phyloP scores from a whole-genome alignment of 35 echinoderm and acorn worm species.

The Ophiothrix spiculata region DNA sequence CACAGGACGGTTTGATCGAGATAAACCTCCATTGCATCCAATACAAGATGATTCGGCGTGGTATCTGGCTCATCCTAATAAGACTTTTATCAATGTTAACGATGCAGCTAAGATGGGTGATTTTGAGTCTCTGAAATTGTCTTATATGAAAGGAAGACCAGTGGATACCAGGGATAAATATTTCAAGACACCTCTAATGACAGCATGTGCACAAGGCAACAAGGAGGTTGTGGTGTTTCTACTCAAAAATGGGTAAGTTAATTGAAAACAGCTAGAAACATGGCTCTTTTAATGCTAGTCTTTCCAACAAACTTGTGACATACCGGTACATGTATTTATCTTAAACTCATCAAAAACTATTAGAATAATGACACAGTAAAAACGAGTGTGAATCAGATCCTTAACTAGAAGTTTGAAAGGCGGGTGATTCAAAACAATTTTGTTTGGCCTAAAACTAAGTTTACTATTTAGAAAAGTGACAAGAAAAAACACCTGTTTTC shows the following conservation, averaged over 20 bases:
- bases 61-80: constrained; percentile 83
- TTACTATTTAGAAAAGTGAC: too few relatives aligned
- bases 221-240: constrained; percentile 70
- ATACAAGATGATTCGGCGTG: constrained; percentile 98
- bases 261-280: too few relatives aligned
- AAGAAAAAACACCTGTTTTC: too few relatives aligned
- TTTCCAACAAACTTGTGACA: too few relatives aligned
- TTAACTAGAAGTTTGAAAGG: too few relatives aligned
- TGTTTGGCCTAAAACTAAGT: too few relatives aligned
- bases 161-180: constrained; percentile 87
- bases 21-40: constrained; percentile 80
- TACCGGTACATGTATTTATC: too few relatives aligned
- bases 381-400: too few relatives aligned
- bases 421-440: too few relatives aligned
- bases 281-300: too few relatives aligned
- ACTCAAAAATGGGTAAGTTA: constrained; percentile 83
- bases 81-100: constrained; percentile 86
- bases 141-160: constrained; percentile 67
- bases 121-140: constrained; percentile 64
- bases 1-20: constrained; percentile 89
- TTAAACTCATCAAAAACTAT: too few relatives aligned
- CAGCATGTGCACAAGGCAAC: constrained; percentile 86
- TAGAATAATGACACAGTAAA: too few relatives aligned
- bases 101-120: constrained; percentile 90
- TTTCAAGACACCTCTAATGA: constrained; percentile 93